Evolutionary conservation across 2,888 invertebrate genomes (phyloP).

Genomic region (Bimastos eiseni): DNA sequence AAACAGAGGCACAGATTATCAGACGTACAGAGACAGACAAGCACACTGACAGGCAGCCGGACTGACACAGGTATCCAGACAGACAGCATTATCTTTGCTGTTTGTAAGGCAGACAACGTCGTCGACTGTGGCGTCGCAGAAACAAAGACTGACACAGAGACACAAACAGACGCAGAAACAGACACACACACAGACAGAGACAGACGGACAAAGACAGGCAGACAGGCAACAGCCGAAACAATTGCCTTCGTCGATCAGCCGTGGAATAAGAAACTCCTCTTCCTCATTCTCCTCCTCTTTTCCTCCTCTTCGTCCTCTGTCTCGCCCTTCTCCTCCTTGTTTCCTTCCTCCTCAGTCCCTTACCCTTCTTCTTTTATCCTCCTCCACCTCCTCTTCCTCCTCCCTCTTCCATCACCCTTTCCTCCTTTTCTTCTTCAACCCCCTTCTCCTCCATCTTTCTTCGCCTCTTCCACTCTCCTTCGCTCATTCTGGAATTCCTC

Average conservation of each 20-base stretch:
- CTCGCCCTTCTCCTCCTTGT: too few relatives aligned
- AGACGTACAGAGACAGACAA: neutral
- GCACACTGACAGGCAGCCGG: neutral
- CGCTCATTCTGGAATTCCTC: neutral
- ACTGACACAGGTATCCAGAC: too few relatives aligned
- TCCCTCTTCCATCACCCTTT: neutral
- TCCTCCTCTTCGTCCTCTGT: too few relatives aligned
- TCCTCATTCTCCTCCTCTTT: neutral
- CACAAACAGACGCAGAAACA: neutral
- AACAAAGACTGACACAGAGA: neutral
- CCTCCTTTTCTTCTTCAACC: too few relatives aligned
- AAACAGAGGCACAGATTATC: neutral
- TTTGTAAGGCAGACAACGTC: neutral
- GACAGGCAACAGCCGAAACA: neutral
- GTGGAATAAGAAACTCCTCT: neutral
- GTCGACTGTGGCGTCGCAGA: neutral
- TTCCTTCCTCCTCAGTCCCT: too few relatives aligned
- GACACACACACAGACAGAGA: neutral
- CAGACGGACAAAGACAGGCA: neutral
- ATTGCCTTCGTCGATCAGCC: neutral
- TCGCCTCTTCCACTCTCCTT: neutral
- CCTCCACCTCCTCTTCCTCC: too few relatives aligned
- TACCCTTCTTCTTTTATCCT: too few relatives aligned
- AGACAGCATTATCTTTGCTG: neutral
- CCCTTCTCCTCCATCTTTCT: too few relatives aligned